These are phyloP conservation scores for Teleogryllus occipitalis DNA, from an alignment of 1,140 invertebrate species.

Conservation along the genomic window DNA sequence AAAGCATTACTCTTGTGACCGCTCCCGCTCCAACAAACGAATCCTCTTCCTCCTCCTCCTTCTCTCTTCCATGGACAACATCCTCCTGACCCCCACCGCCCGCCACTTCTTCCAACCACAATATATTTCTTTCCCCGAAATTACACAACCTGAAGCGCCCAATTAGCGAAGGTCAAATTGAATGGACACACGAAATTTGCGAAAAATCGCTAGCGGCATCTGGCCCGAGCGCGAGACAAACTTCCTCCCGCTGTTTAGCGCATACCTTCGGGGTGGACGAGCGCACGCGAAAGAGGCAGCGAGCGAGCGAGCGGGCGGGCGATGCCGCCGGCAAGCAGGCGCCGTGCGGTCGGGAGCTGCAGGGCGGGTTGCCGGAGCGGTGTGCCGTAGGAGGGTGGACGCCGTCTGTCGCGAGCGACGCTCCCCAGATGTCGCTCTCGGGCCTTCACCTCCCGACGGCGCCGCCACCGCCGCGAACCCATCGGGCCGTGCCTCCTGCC, in stretches of 20 bases:
- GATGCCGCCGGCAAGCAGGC: neutral
- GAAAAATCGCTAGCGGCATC: neutral
- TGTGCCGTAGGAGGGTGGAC: too few relatives aligned
- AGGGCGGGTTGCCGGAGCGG: too few relatives aligned
- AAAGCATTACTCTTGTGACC: neutral
- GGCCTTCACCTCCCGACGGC: neutral
- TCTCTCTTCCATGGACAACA: neutral
- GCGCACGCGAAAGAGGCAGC: neutral
- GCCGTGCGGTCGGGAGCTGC: too few relatives aligned
- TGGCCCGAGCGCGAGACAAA: neutral
- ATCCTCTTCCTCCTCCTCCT: neutral
- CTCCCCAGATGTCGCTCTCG: neutral
- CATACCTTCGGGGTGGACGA: neutral
- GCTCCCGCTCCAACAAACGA: neutral
- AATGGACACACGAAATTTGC: neutral
- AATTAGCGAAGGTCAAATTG: neutral
- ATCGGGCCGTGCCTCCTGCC: too few relatives aligned
- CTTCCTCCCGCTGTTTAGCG: neutral
- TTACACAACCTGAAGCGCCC: neutral
- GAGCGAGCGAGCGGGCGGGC: neutral
- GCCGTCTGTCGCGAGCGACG: neutral
- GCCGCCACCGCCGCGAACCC: too few relatives aligned
- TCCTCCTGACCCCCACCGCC: too few relatives aligned
- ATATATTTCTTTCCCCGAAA: neutral
- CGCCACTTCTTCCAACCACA: neutral